These are phyloP conservation scores for Agrotis clavis DNA, from an alignment of 2,888 invertebrate genomes.

Conservation along the genomic window DNA sequence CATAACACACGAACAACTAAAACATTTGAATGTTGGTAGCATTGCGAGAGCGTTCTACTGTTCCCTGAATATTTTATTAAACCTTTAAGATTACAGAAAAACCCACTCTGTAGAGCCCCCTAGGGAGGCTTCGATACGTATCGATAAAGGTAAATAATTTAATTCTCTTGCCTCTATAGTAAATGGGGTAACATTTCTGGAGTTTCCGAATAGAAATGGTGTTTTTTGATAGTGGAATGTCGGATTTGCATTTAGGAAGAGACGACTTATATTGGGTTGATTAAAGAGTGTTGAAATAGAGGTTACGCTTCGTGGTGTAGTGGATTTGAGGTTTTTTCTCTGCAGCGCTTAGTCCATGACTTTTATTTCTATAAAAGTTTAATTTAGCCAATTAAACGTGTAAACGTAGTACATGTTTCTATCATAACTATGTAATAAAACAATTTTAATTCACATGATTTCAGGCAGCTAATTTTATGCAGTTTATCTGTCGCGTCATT, in stretches of 20 bases:
- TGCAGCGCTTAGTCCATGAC: too few relatives aligned
- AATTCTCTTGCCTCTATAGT: conserved; percentile 60
- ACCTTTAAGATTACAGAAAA: conserved; percentile 77
- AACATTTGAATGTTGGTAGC: conserved; percentile 51
- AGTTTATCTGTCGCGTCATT: too few relatives aligned
- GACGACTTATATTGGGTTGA: not conserved
- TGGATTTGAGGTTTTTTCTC: too few relatives aligned
- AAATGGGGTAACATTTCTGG: conserved; percentile 43
- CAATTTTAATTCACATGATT: too few relatives aligned
- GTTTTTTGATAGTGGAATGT: conserved; percentile 31
- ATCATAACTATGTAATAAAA: too few relatives aligned
- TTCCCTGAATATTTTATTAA: conserved; percentile 79
- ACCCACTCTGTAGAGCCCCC: conserved; percentile 68
- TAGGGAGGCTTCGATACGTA: conserved; percentile 60
- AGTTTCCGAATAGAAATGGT: conserved; percentile 27
- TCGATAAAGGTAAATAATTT: conserved; percentile 67
- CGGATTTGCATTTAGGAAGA: conserved; percentile 6
- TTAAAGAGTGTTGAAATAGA: not conserved
- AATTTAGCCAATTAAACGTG: too few relatives aligned
- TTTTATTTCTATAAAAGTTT: too few relatives aligned
- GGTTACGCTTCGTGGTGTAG: too few relatives aligned
- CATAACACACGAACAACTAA: conserved; percentile 35
- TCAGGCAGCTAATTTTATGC: too few relatives aligned
- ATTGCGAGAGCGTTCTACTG: conserved; percentile 76
- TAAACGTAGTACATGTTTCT: too few relatives aligned